These are phyloP conservation scores for Ceratitis capitata DNA, from an alignment of 1,140 invertebrate species.

Conservation along the genomic window DNA sequence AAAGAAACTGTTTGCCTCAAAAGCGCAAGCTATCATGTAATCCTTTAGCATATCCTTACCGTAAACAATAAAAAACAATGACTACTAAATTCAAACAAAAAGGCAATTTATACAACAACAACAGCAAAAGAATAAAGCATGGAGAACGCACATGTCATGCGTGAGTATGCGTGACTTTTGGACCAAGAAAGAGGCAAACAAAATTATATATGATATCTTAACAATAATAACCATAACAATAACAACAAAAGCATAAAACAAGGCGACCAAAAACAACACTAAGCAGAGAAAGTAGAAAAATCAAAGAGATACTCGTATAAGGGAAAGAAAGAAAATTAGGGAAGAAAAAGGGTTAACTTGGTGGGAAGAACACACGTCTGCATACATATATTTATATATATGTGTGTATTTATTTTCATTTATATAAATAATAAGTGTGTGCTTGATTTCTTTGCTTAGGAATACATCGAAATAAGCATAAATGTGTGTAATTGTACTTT, in stretches of 20 bases:
- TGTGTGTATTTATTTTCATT: not conserved
- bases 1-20: not conserved
- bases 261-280: no score
- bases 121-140: conserved; percentile 1
- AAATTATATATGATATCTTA: not conserved
- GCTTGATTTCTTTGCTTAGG: not conserved
- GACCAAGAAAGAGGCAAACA: not conserved
- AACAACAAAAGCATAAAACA: not conserved
- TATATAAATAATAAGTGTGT: not conserved
- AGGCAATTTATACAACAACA: not conserved
- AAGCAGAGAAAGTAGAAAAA: not conserved
- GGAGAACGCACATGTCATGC: not conserved
- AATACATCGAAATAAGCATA: no score
- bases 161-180: not conserved
- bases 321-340: not conserved
- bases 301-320: not conserved
- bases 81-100: conserved; percentile 26
- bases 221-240: not conserved
- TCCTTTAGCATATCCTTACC: not conserved
- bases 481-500: not conserved
- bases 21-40: not conserved
- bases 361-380: not conserved
- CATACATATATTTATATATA: no score
- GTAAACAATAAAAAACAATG: conserved; percentile 19
- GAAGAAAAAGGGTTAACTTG: not conserved